Evolutionary conservation across 2,797 vertebrate genomes (phyloP), one percentile per base, ranked within the genome.

Genomic region (Antennarius maculatus): DNA sequence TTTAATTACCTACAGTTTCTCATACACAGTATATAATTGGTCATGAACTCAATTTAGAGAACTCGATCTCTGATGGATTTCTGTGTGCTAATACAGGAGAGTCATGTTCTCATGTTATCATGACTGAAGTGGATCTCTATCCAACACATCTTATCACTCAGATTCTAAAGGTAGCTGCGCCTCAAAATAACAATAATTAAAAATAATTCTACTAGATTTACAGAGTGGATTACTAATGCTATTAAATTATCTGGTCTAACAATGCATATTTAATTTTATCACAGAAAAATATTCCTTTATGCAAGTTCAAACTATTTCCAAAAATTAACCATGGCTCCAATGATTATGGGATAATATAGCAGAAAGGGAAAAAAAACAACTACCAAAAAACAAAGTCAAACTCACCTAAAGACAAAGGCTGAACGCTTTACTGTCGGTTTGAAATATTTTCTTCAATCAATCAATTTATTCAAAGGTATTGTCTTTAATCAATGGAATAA

Each of bases 391-490:
- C 39, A 53, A 29, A 34, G 2, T 9, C 4, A 0, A 58, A 85
- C 86, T 86, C 60, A 86, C 85, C 83, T 0, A 54, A 9, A 66
- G 76, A 45, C 53, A 71, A 11, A 23, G 41, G 46, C 2, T 53
- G 69, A 63, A 23, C 23, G 23, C 23, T 23, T 23, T 23, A 23
- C 23, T 23, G 23, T 23, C 23, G 1, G 23, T 23, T 23, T 23
- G 23, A 23, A 23, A 23, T 23, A 23, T 23, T 23, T 23, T 23
- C 23, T 23, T 23, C 23, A 23, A 23, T 23, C 23, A 23, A 23
- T 23, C 2, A 1, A 23, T 23, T 23, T 23, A 23, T 23, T 23
- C 1, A 23, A 23, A 23, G 2, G 23, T 23, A 23, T 23, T 23
- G 23, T 23, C 23, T 23, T 23, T 2, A 59, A 61, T 47, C 45